These are phyloP conservation scores for Zootoca vivipara DNA, from an alignment of 2,113 vertebrate genomes.

Conservation along the genomic window DNA sequence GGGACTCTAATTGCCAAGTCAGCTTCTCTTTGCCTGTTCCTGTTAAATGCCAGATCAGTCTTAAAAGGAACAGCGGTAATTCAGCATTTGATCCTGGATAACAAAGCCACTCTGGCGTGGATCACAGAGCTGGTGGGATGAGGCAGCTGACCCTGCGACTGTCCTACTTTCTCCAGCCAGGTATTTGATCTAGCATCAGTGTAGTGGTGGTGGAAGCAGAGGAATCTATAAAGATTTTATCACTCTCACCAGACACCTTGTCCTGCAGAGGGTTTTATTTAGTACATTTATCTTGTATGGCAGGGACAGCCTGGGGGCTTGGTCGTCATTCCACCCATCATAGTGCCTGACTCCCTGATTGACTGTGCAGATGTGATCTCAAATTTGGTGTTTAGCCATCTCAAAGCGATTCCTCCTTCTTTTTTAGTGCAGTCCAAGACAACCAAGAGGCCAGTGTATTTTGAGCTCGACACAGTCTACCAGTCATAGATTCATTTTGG, in stretches of 20 bases:
- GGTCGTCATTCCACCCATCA: neutral
- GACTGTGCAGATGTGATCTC: neutral
- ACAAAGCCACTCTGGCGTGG: neutral
- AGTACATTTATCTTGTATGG: neutral
- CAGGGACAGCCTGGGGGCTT: neutral
- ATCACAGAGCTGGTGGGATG: neutral
- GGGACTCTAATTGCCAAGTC: neutral
- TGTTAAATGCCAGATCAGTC: neutral
- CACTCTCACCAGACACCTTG: neutral
- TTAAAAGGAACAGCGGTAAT: neutral
- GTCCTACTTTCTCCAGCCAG: neutral
- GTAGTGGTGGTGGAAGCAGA: neutral
- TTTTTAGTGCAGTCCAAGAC: neutral
- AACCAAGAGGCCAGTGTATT: neutral
- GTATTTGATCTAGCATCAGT: neutral
- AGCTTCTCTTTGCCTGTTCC: neutral
- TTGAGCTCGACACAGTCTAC: neutral
- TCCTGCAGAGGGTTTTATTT: neutral
- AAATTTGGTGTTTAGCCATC: neutral
- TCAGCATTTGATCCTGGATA: neutral
- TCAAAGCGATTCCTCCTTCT: neutral
- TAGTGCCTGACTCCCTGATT: neutral
- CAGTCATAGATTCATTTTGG: neutral
- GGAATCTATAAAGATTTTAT: neutral
- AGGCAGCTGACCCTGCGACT: neutral